A percentile compares a stretch with the other conserved stretches of the same genome.
These are phyloP conservation scores for Drepanosiphum platanoidis DNA, from an alignment of 2,888 invertebrate species.

Conservation along the genomic window DNA sequence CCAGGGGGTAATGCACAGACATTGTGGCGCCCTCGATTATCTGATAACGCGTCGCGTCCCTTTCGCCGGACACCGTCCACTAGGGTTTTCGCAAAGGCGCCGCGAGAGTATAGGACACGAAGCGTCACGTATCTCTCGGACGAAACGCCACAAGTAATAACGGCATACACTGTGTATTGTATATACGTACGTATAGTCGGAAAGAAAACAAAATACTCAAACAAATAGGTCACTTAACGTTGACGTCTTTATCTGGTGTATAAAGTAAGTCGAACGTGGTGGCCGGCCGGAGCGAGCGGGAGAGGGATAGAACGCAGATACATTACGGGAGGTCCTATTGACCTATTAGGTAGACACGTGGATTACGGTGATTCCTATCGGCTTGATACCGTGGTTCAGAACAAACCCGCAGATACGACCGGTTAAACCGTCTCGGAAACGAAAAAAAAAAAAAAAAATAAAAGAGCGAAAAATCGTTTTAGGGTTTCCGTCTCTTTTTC, in stretches of 20 bases:
- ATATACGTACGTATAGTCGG: not conserved
- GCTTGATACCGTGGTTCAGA: not conserved
- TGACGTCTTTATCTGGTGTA: slow-evolving; percentile 27
- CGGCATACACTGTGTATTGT: no score
- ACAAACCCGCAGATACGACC: not conserved
- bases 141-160: not conserved
- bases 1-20: not conserved
- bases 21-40: not conserved
- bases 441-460: not conserved
- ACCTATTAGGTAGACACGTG: slow-evolving; percentile 11
- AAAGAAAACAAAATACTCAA: slow-evolving; percentile 20
- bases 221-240: slow-evolving; percentile 30
- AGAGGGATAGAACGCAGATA: not conserved
- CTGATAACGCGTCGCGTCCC: slow-evolving; percentile 4
- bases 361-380: slow-evolving; percentile 15
- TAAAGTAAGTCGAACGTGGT: not conserved
- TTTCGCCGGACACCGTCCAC: not conserved
- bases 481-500: no score
- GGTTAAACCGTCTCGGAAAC: slow-evolving; percentile 4
- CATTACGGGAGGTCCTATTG: not conserved
- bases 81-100: not conserved
- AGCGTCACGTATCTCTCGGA: not conserved
- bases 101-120: no score
- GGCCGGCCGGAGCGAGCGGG: not conserved
- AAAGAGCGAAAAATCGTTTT: slow-evolving; percentile 12